A percentile compares a stretch with the other conserved stretches of the same genome.
Evolutionary conservation across 1,140 invertebrate species (phyloP).

Genomic region (Zophobas morio): DNA sequence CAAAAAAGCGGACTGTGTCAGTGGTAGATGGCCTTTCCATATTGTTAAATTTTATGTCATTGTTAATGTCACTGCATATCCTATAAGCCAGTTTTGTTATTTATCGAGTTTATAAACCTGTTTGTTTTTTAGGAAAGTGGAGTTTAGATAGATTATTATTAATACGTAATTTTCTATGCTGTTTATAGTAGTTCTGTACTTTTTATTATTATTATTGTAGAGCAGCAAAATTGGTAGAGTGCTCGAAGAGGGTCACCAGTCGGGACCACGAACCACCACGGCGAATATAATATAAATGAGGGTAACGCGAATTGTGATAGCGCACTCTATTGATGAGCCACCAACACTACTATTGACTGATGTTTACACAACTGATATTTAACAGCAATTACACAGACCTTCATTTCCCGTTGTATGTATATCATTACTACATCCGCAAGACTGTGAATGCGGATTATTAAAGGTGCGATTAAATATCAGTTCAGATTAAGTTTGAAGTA

Average conservation of each 20-base stretch:
- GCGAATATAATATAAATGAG: too few species aligned
- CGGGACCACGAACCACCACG: too few species aligned
- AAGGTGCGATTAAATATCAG: constrained; percentile 25
- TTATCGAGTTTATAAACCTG: not conserved
- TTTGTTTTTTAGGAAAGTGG: constrained; percentile 16
- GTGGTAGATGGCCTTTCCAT: constrained; percentile 35
- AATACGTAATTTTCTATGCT: constrained; percentile 17
- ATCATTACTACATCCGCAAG: not conserved
- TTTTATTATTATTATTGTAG: too few species aligned
- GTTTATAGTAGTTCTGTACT: constrained; percentile 9
- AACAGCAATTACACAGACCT: constrained; percentile 10
- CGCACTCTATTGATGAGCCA: not conserved
- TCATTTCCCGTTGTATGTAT: not conserved
- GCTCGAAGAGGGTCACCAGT: not conserved
- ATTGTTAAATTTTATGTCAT: constrained; percentile 36
- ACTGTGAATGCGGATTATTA: not conserved
- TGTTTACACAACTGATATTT: constrained; percentile 29
- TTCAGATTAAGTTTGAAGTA: not conserved
- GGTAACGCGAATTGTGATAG: not conserved
- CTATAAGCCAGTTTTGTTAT: constrained; percentile 23
- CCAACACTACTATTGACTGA: constrained; percentile 5
- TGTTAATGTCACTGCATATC: constrained; percentile 29
- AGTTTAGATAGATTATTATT: constrained; percentile 8
- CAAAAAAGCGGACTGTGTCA: constrained; percentile 29
- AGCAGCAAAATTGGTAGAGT: constrained; percentile 9